These are phyloP conservation scores for Xanthostigma xanthostigma DNA, from an alignment of 2,888 invertebrate species.

Conservation along the genomic window DNA sequence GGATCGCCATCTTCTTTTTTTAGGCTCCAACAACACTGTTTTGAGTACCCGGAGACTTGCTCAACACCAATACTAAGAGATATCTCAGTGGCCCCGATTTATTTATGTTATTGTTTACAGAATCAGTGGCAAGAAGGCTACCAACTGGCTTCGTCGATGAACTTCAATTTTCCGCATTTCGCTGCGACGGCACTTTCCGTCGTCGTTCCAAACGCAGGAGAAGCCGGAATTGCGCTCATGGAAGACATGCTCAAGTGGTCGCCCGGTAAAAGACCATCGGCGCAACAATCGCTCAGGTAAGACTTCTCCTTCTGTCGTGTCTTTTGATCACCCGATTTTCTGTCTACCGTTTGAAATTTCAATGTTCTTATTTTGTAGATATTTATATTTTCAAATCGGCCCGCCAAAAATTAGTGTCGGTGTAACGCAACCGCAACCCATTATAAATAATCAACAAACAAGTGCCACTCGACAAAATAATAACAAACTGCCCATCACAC, in stretches of 20 bases:
- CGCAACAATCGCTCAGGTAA: conserved; percentile 54
- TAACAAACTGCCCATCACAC: conserved; percentile 12
- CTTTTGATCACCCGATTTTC: no score
- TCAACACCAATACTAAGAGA: no score
- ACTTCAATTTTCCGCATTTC: conserved; percentile 90
- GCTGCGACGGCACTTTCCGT: conserved; percentile 64
- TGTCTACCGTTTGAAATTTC: no score
- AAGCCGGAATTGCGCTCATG: conserved; percentile 69
- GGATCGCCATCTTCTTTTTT: not conserved
- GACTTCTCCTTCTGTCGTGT: no score
- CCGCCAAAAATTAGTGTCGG: conserved; percentile 21
- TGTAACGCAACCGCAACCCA: conserved; percentile 16
- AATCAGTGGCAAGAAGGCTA: conserved; percentile 92
- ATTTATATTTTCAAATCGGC: conserved; percentile 19
- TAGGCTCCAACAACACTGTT: not conserved
- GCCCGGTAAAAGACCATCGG: conserved; percentile 82
- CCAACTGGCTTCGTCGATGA: conserved; percentile 81
- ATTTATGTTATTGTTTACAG: conserved; percentile 27
- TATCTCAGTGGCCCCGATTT: no score
- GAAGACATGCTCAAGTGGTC: conserved; percentile 83
- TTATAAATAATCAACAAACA: conserved; percentile 15
- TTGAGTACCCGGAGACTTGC: no score
- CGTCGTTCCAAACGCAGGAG: conserved; percentile 68
- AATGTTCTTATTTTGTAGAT: no score
- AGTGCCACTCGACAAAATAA: conserved; percentile 14